phyloP scores from a whole-genome alignment of 2,888 invertebrate genomes.

The Mesochorus sp. region DNA sequence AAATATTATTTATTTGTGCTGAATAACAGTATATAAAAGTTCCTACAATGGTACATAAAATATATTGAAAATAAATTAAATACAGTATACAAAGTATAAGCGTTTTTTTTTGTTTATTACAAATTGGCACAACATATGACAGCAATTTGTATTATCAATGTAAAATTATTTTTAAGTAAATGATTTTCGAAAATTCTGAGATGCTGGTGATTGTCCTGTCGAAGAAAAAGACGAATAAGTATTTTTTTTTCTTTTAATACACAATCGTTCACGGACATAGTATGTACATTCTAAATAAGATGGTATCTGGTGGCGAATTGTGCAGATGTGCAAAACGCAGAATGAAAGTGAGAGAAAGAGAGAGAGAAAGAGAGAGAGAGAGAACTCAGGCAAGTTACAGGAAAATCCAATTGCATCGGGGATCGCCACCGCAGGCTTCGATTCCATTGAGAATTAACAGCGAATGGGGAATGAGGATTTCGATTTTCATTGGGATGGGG shows the following conservation, averaged over 20 bases:
- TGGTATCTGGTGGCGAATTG: background rate
- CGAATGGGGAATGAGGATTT: constrained; percentile 73
- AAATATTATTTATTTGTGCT: constrained; percentile 24
- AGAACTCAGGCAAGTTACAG: constrained; percentile 71
- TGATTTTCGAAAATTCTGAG: too few species aligned
- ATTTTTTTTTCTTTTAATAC: too few species aligned
- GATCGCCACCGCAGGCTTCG: constrained; percentile 72
- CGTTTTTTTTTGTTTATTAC: too few species aligned
- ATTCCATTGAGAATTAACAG: constrained; percentile 78
- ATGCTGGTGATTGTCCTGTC: background rate
- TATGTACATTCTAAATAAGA: background rate
- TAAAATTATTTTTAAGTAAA: constrained; percentile 52
- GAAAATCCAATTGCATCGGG: constrained; percentile 75
- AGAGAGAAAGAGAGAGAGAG: constrained; percentile 8
- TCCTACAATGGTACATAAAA: too few species aligned
- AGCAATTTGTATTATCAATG: background rate
- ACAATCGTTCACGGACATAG: too few species aligned
- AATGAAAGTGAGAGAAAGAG: background rate
- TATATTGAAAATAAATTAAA: too few species aligned
- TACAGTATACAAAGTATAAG: too few species aligned
- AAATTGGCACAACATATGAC: too few species aligned
- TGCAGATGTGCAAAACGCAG: constrained; percentile 43
- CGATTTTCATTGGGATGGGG: constrained; percentile 72
- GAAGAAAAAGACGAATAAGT: too few species aligned
- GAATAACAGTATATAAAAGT: background rate